These are phyloP conservation scores for Sebastes schlegelii DNA, from an alignment of 2,113 vertebrate species.

Conservation along the genomic window DNA sequence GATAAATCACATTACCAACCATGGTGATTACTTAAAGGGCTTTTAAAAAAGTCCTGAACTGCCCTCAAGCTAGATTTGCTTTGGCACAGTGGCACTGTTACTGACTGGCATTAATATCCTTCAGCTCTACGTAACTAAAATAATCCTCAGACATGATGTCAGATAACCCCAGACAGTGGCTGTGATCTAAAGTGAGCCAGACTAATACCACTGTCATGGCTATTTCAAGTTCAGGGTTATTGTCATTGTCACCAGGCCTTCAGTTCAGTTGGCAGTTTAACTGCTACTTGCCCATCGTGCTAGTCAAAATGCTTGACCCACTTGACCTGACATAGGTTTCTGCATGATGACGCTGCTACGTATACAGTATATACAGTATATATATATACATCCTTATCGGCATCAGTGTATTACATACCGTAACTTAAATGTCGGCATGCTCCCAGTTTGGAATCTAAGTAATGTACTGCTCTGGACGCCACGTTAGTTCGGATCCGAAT, in stretches of 20 bases:
- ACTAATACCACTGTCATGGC: constrained; percentile 17
- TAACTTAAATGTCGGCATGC: no score
- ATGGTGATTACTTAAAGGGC: background rate
- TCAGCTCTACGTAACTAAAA: constrained; percentile 22
- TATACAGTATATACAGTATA: no score
- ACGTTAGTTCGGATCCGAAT: no score
- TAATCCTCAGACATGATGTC: constrained; percentile 41
- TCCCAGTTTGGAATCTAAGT: no score
- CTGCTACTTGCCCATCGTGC: background rate
- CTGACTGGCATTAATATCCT: background rate
- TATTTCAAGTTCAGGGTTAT: constrained; percentile 1
- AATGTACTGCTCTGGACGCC: no score
- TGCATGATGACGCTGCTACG: no score
- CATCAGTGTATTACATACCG: no score
- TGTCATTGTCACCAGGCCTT: background rate
- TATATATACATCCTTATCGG: no score
- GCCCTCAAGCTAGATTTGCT: background rate
- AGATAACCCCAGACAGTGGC: constrained; percentile 12
- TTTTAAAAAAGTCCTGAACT: background rate
- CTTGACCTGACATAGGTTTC: no score
- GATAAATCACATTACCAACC: background rate
- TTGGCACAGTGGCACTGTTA: constrained; percentile 10
- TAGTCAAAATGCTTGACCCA: background rate
- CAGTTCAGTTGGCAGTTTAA: background rate
- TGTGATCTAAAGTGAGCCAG: constrained; percentile 31